phyloP scores from a whole-genome alignment of 2,113 vertebrate species.

The Microtus pennsylvanicus region DNA sequence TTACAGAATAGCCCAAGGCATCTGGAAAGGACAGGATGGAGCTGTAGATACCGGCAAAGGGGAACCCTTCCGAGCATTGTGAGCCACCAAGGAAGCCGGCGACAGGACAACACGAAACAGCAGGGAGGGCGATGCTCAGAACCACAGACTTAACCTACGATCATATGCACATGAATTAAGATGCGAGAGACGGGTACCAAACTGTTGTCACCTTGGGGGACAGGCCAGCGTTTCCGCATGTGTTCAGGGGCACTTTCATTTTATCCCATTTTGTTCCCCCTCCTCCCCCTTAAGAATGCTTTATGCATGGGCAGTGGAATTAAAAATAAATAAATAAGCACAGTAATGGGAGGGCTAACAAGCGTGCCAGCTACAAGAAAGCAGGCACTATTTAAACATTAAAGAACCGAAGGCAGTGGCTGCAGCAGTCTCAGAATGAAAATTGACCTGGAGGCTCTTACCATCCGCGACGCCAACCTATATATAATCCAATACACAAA shows the following conservation, averaged over 20 bases:
- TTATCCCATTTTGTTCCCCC: not conserved
- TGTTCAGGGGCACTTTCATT: slow-evolving; percentile 14
- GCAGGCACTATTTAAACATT: slow-evolving; percentile 70
- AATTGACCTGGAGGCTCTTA: slow-evolving; percentile 50
- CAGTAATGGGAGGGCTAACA: slow-evolving; percentile 53
- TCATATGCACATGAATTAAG: not conserved
- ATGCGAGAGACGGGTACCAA: not conserved
- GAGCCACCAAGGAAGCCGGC: not conserved
- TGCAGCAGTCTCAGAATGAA: slow-evolving; percentile 38
- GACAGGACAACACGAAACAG: not conserved
- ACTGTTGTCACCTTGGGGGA: not conserved
- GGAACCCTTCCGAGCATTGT: not conserved
- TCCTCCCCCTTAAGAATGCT: not conserved
- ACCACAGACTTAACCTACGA: not conserved
- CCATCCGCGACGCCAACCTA: not conserved
- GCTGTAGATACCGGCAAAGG: not conserved
- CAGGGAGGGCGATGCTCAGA: not conserved
- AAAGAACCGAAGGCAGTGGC: slow-evolving; percentile 50
- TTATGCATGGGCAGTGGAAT: slow-evolving; percentile 65
- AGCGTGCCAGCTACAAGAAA: slow-evolving; percentile 43
- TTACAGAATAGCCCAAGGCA: not conserved
- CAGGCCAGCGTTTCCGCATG: slow-evolving; percentile 14
- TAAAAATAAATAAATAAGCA: slow-evolving; percentile 79
- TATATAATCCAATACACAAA: not conserved
- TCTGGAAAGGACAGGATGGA: not conserved